These are phyloP conservation scores for Lycia hirtaria DNA, from an alignment of 2,888 invertebrate genomes.

Conservation along the genomic window DNA sequence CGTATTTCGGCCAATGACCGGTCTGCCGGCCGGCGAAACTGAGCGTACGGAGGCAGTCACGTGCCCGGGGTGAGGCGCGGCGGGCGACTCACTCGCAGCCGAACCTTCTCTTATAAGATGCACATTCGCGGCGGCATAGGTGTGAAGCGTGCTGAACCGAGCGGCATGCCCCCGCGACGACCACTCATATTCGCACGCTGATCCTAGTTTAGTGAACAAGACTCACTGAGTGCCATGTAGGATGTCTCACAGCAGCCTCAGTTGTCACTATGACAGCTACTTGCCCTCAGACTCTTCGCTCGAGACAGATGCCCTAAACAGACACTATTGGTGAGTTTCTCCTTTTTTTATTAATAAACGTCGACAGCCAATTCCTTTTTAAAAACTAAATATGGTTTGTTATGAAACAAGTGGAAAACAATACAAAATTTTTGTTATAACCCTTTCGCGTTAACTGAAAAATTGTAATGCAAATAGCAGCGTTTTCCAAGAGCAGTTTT, in stretches of 20 bases:
- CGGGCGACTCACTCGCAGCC: slow-evolving; percentile 76
- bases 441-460: too few relatives aligned
- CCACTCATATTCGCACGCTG: slow-evolving; percentile 61
- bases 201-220: slow-evolving; percentile 68
- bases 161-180: slow-evolving; percentile 75
- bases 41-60: slow-evolving; percentile 78
- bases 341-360: not conserved
- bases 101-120: slow-evolving; percentile 83
- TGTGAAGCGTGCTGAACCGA: slow-evolving; percentile 76
- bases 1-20: slow-evolving; percentile 80
- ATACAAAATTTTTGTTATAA: too few relatives aligned
- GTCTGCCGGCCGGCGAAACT: slow-evolving; percentile 77
- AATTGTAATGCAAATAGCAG: too few relatives aligned
- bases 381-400: too few relatives aligned
- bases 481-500: too few relatives aligned
- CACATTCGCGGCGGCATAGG: slow-evolving; percentile 80
- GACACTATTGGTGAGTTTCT: slow-evolving; percentile 78
- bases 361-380: too few relatives aligned
- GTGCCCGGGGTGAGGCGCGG: slow-evolving; percentile 84
- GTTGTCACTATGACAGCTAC: slow-evolving; percentile 82
- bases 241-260: slow-evolving; percentile 84
- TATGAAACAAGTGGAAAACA: too few relatives aligned
- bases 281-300: slow-evolving; percentile 81
- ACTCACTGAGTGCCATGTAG: slow-evolving; percentile 80
- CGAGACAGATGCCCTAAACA: slow-evolving; percentile 82